Base-by-base conservation (phyloP, 2,797 vertebrate species). In the Enteromius treurensis region DNA sequence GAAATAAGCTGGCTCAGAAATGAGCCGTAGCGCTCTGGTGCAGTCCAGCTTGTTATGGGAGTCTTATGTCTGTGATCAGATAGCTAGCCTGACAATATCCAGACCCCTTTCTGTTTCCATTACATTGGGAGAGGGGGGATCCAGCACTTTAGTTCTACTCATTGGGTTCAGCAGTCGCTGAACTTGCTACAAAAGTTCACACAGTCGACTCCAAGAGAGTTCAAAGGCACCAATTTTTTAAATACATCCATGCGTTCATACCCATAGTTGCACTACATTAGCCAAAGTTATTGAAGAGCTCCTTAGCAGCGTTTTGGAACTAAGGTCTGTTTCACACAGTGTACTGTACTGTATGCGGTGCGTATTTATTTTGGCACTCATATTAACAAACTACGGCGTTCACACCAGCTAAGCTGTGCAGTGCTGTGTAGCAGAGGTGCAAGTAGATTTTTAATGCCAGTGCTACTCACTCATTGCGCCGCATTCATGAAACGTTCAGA, bases 41-140 rank as follows among this genome's bases (percentile, higher is more conserved):
- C 92, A 92, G 88, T 93, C 81, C 90, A 89, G 91, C 90, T 92
- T 92, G 91, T 94, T 94, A 91, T 92, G 92, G 92, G 90, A 88
- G 89, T 89, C 93, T 90, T 91, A 90, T 88, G 86, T 93, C 90
- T 93, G 91, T 92, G 94, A 95, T 94, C 93, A 95, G 94, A 95
- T 94, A 93, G 93, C 94, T 91, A 91, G 90, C 88, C 89, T 93
- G 94, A 95, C 94, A 95, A 90, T 94, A 93, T 94, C 95, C 95
- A 95, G 95, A 94, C 93, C 91, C 88, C 85, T 70, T 86, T 89
- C 84, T 83, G 75, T 90, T 90, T 90, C 89, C 88, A 89, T 89
- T 88, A 88, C 86, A 80, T 62, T 83, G 82, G 75, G 81, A 82
- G 83, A 85, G 87, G 80, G 80, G 70, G 81, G 84, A 87, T 85